Evolutionary conservation across 2,888 invertebrate genomes (phyloP).

Genomic region (Himalopsyche japonica): DNA sequence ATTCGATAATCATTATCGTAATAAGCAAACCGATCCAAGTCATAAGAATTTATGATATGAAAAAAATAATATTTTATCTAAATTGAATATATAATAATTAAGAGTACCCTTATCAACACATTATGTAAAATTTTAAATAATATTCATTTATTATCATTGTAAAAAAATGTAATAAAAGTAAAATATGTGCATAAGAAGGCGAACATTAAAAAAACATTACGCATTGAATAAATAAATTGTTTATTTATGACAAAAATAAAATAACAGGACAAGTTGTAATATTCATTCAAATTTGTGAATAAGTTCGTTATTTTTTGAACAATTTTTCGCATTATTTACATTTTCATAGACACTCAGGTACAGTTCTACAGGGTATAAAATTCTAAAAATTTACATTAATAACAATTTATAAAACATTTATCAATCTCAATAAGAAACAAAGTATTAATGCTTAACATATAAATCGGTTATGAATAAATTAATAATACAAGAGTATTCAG

Average conservation of each 20-base stretch:
- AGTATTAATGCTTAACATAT: not conserved
- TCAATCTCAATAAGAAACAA: not conserved
- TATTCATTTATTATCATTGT: too few species aligned
- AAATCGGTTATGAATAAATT: not conserved
- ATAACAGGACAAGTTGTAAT: not conserved
- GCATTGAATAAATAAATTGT: not conserved
- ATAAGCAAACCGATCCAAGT: too few species aligned
- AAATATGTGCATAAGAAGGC: too few species aligned
- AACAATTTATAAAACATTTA: slow-evolving; percentile 2
- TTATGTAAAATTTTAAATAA: too few species aligned
- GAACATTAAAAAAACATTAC: not conserved
- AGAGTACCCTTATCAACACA: too few species aligned
- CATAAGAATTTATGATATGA: too few species aligned
- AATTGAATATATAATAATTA: too few species aligned
- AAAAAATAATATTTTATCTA: too few species aligned
- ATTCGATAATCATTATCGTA: too few species aligned
- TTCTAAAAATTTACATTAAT: slow-evolving; percentile 15
- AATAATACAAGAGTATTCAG: not conserved
- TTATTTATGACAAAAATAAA: slow-evolving; percentile 6
- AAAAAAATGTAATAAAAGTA: too few species aligned
- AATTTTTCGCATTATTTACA: not conserved
- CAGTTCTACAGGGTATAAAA: slow-evolving; percentile 31
- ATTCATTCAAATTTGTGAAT: not conserved
- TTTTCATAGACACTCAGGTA: slow-evolving; percentile 25
- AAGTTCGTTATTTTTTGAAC: not conserved